Base-by-base conservation (phyloP, 1,140 invertebrate genomes). In the Camponotus pennsylvanicus region DNA sequence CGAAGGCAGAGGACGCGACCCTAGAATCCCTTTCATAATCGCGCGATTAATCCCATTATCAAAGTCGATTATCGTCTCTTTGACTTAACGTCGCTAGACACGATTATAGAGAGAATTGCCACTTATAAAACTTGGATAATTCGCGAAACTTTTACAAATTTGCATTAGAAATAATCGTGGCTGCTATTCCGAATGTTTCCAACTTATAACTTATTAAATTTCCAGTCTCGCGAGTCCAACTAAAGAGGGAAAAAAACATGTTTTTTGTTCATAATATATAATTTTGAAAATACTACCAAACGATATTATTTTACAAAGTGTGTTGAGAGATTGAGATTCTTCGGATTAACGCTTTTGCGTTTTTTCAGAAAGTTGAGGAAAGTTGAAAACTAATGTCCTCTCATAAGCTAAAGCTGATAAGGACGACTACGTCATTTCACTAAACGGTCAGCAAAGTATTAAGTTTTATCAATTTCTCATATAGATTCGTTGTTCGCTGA, bases 41-140 rank as follows among this genome's bases (percentile, higher is more conserved):
- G 27, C 15, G 40, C 69, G 40, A 83, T 83, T 83, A 83, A 83
- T 83, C 79, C 61, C 69, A 42, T 83, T 83, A 75, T 40, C 42
- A n/a, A 75, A 75, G 79, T 83, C 79, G 79, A 83, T 83, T 83
- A 83, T 75, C 79, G 55, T 83, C 79, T 83, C 79, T 83, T 83
- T 83, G 79, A 83, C 52, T 80, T 70, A 52, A 37, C 37, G 21
- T 73, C 67, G 79, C 52, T 27, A 57, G 79, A 73, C 69, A 75
- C 69, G 77, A 80, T 80, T 80, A 80, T 75, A 45, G 55, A 83
- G 40, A 57, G 69, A 83, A 83, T 83, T 83, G 79, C 67, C 79
- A 83, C 79, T 83, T 83, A 83, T 40, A 32, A 49, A 83, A 83
- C 69, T 83, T 83, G 34, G 69, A 11, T 83, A 83, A 83, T 83